phyloP scores from a whole-genome alignment of 1,140 invertebrate species.

The Neodiprion lecontei region DNA sequence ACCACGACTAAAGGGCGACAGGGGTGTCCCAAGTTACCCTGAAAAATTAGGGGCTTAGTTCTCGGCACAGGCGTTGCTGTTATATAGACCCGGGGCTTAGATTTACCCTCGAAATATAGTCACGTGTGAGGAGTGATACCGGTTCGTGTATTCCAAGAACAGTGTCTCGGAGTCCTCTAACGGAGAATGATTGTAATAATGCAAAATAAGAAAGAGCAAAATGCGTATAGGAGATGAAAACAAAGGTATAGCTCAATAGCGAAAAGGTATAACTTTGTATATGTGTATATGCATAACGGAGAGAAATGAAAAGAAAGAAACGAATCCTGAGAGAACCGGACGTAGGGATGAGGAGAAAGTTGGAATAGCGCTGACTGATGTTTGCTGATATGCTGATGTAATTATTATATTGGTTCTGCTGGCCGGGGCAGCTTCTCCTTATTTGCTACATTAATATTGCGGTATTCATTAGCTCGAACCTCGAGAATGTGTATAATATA shows the following conservation, averaged over 20 bases:
- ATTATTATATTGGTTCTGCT: slow-evolving; percentile 59
- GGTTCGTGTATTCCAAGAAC: no score
- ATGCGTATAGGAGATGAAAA: no score
- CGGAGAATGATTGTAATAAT: no score
- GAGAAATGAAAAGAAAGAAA: no score
- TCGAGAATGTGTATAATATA: background rate
- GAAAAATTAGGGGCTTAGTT: slow-evolving; percentile 62
- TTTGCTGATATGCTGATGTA: slow-evolving; percentile 64
- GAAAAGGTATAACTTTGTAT: no score
- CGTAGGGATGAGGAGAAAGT: background rate
- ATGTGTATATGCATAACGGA: no score
- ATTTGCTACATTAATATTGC: slow-evolving; percentile 44
- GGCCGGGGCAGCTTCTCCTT: slow-evolving; percentile 37
- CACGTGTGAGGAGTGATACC: no score
- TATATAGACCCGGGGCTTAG: background rate
- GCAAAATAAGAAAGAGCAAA: no score
- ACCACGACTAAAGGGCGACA: background rate
- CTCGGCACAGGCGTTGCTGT: slow-evolving; percentile 6
- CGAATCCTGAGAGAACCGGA: no score
- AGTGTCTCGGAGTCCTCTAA: no score
- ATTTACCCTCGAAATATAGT: background rate
- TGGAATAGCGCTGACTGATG: slow-evolving; percentile 52
- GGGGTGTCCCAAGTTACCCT: background rate
- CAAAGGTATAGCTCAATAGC: no score
- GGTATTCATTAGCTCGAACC: slow-evolving; percentile 1